Evolutionary conservation across 2,888 invertebrate species (phyloP), one percentile per base, ranked within the genome.

Genomic region (Aporophyla lueneburgensis): DNA sequence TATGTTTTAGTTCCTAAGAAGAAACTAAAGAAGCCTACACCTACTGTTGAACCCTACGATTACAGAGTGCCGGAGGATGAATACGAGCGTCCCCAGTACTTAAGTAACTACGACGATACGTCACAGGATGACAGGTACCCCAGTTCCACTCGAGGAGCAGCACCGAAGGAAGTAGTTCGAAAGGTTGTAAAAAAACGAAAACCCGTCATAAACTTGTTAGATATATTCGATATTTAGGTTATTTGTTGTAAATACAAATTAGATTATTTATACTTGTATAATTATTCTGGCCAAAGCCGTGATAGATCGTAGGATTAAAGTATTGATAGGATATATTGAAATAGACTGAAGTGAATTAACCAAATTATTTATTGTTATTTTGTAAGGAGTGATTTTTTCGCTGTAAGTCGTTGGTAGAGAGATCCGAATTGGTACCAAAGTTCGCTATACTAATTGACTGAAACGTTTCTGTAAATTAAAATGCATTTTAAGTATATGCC

Each of bases 151-250:
- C 89, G 93, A 82, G 93, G 89, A 24, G 78, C 88, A 14, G 89
- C 80, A 12, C 92, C 83, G 0, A 94, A 93, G 80, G 95, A 96
- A 91, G 89, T 96, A 5, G 89, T 96, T 9, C 90, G 93, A 66
- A 96, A 96, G 91, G 90, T 96, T 66, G 91, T 96, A 0, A 95
- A 94, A 85, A 96, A 96, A 89, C 92, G 92, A 89, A 94, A 93
- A 80, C 95, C 96, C 16, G 89, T 92, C 40, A 92, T 96, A 72
- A 96, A 95, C 83, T 86, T 96, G 76, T 88, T 96, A 92, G 96
- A 96, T 84, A 95, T 96, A 81, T 94, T 96, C 84, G 96, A 96
- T 89, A 95, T 96, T 90, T 96, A 94, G 91, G 85, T 86, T 87
- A 83, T 84, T 80, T 81, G 78, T 81, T 88, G 71, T 86, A 77